phyloP scores from a whole-genome alignment of 2,888 invertebrate genomes.

The Rhagium mordax region DNA sequence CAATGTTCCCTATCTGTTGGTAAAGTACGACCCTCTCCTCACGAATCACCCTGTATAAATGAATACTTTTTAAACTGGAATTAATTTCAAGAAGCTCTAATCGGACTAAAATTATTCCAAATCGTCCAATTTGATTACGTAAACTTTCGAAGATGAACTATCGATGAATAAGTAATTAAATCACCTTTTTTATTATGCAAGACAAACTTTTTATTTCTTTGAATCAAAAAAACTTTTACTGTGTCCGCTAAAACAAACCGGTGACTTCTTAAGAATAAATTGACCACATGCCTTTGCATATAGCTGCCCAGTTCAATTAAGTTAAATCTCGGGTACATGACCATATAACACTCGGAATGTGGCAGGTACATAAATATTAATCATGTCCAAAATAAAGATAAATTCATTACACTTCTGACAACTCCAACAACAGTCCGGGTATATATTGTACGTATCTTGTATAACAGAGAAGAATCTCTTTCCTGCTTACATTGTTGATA shows the following conservation, averaged over 20 bases:
- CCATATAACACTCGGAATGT: slow-evolving; percentile 14
- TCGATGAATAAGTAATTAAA: too few species aligned
- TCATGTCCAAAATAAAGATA: slow-evolving; percentile 2
- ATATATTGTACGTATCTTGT: not conserved
- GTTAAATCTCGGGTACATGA: not conserved
- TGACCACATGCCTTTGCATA: slow-evolving; percentile 1
- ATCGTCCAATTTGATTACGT: too few species aligned
- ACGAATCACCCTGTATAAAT: too few species aligned
- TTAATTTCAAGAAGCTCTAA: too few species aligned
- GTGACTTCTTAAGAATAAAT: slow-evolving; percentile 4
- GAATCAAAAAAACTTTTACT: not conserved
- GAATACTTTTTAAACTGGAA: too few species aligned
- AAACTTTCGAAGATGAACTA: too few species aligned
- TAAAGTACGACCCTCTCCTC: too few species aligned
- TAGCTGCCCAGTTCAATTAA: not conserved
- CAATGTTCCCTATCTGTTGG: too few species aligned
- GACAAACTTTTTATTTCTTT: too few species aligned
- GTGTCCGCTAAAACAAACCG: not conserved
- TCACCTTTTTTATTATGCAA: too few species aligned
- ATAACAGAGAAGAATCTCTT: not conserved
- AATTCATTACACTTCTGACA: not conserved
- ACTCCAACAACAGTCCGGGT: not conserved
- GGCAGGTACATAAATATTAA: slow-evolving; percentile 6
- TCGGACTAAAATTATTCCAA: too few species aligned
- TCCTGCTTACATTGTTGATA: not conserved